Conservation (phyloP, 2,113 vertebrate species). For the Muscicapa adusta region DNA sequence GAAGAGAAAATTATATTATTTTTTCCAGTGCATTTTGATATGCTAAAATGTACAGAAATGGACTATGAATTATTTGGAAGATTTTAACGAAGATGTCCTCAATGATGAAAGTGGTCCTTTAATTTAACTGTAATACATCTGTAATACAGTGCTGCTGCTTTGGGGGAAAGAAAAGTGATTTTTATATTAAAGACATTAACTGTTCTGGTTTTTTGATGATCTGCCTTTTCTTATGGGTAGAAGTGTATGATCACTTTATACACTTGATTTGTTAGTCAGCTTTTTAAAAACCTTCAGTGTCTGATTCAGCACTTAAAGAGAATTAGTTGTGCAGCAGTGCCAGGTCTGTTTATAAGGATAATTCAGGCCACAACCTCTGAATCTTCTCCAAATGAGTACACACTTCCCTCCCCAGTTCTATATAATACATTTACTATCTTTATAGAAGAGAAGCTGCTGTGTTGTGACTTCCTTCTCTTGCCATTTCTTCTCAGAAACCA, state of each 20-base stretch:
- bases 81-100: background rate
- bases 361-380: background rate
- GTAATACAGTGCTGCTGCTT: background rate
- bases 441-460: background rate
- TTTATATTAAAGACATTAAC: conserved; percentile 48
- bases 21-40: background rate
- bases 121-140: background rate
- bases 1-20: background rate
- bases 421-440: background rate
- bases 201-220: background rate
- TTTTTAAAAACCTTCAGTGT: background rate
- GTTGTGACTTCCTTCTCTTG: background rate
- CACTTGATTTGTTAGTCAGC: background rate
- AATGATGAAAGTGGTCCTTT: background rate
- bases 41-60: background rate
- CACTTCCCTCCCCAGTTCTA: background rate
- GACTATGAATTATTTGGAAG: background rate
- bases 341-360: background rate
- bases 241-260: background rate
- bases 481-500: background rate
- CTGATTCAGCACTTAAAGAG: background rate
- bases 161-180: background rate
- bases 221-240: background rate
- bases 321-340: background rate
- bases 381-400: background rate